Base-by-base conservation (phyloP, 2,797 vertebrate genomes). In the Psittacula echo region DNA sequence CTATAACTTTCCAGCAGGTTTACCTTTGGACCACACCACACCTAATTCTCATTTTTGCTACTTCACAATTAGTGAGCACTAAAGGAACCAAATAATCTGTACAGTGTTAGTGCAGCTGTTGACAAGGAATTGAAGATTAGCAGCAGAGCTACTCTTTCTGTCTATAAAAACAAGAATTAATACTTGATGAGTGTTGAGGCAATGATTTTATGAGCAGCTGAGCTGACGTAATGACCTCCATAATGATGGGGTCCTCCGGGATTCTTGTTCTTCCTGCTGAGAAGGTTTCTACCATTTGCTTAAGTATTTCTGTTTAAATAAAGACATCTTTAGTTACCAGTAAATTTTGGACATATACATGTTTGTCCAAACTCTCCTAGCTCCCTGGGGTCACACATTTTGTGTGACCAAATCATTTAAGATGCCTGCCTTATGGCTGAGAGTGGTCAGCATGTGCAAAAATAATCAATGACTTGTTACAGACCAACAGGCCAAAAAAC, bases 261-360 rank as follows among this genome's bases (percentile, higher is more conserved):
- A 41, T 75, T 87, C 17, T 21, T 56, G 7, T 4, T 81, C 64
- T 89, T 68, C 14, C 21, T 88, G 48, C 15, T 65, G 44, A 73
- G 39, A 86, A 29, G 2, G 24, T 11, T 70, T 85, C 45, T 76
- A 34, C 11, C n/a, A 50, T 0, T 0, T 50, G 14, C 15, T 67
- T 71, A n/a, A 66, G 51, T 64, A 66, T 42, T 88, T 70, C 13
- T 60, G 6, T 44, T 76, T 80, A 77, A 71, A 39, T 67, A 81
- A 78, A 78, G 50, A 53, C 21, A 50, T 3, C 5, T 29, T 26
- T 23, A 77, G 2, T 32, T 62, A 58, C 8, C 11, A 42, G 26
- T 29, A 16, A 54, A 9, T 70, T 90, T 68, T 83, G 16, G 34
- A 47, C 17, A 6, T 27, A n/a, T 9, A 34, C 0, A 0, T 82